Evolutionary conservation across 1,140 invertebrate genomes (phyloP).

Genomic region (Cydia amplana): DNA sequence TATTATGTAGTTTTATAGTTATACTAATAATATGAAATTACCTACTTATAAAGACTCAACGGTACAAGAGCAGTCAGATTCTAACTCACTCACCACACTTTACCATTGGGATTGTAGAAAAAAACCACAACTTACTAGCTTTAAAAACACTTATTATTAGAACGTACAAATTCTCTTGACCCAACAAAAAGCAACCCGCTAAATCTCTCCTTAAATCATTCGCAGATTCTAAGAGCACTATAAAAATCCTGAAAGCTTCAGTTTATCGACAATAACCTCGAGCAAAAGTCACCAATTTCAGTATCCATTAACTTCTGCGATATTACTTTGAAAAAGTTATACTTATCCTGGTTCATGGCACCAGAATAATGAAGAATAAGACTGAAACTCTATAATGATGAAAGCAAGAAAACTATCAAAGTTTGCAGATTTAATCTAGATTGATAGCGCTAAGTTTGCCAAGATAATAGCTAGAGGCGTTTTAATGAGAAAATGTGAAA

Average conservation of each 20-base stretch:
- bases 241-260: not conserved
- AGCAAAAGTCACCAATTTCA: not conserved
- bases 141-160: not conserved
- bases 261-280: not conserved
- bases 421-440: constrained; percentile 39
- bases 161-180: not conserved
- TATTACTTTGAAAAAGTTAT: not conserved
- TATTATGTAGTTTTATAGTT: no score
- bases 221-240: not conserved
- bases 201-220: not conserved
- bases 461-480: constrained; percentile 37
- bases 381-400: constrained; percentile 40
- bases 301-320: not conserved
- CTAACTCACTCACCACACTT: no score
- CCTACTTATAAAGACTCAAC: no score
- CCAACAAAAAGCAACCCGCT: not conserved
- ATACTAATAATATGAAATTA: no score
- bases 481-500: constrained; percentile 36
- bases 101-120: no score
- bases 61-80: no score
- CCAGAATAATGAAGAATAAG: constrained; percentile 3
- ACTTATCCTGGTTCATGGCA: not conserved
- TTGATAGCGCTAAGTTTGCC: constrained; percentile 39
- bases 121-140: no score
- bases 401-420: constrained; percentile 36